Evolutionary conservation across 2,888 invertebrate species (phyloP).

Genomic region (Andrena chrysosceles): DNA sequence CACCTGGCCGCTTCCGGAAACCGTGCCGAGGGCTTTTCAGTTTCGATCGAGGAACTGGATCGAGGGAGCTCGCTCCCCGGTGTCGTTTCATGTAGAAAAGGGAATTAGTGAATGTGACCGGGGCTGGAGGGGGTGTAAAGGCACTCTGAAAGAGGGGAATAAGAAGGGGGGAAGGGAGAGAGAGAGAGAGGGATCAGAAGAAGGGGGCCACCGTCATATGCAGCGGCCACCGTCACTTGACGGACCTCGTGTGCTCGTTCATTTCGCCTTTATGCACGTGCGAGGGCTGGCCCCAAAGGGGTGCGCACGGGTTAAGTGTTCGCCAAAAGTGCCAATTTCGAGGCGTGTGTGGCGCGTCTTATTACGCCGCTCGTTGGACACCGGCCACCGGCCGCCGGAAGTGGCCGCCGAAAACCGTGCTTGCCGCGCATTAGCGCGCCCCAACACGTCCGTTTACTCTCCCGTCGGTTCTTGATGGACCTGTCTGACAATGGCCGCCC

Average conservation of each 20-base stretch:
- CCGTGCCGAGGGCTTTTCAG: constrained; percentile 66
- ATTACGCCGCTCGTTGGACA: constrained; percentile 40
- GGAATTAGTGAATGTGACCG: constrained; percentile 28
- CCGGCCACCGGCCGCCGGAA: constrained; percentile 18
- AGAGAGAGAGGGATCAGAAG: neutral
- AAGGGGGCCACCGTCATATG: constrained; percentile 47
- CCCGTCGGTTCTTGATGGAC: constrained; percentile 13
- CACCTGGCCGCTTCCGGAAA: constrained; percentile 68
- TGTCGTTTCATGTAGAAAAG: constrained; percentile 31
- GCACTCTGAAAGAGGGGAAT: neutral
- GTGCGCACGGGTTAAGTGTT: constrained; percentile 57
- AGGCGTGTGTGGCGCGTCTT: constrained; percentile 40
- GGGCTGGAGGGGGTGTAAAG: constrained; percentile 19
- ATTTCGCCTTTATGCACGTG: constrained; percentile 64
- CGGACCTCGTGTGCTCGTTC: constrained; percentile 48
- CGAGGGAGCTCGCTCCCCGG: constrained; percentile 3
- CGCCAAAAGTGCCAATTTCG: constrained; percentile 71
- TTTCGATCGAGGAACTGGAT: constrained; percentile 36
- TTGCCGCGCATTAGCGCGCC: constrained; percentile 31
- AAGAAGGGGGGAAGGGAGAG: neutral
- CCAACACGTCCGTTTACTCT: neutral
- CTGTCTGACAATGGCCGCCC: constrained; percentile 37
- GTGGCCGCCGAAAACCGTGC: constrained; percentile 12
- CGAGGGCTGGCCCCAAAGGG: constrained; percentile 13
- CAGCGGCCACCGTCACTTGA: constrained; percentile 54